Evolutionary conservation across 2,113 vertebrate species (phyloP).

Genomic region (Polypterus bichir): DNA sequence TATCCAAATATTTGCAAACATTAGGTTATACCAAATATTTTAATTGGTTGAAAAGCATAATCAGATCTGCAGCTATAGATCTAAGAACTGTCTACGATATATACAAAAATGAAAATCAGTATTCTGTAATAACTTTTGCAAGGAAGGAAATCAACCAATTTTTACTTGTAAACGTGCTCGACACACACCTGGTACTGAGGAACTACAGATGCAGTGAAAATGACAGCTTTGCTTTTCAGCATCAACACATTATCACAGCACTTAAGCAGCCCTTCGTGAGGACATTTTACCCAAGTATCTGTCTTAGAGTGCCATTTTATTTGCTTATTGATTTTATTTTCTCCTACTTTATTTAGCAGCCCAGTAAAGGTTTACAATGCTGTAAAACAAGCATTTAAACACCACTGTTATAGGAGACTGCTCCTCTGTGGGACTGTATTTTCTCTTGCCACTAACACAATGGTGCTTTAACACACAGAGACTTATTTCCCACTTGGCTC

Average conservation of each 20-base stretch:
- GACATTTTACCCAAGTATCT: constrained; percentile 21
- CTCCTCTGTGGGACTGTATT: constrained; percentile 15
- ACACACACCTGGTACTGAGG: too few species aligned
- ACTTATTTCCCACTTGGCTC: background rate
- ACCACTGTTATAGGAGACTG: constrained; percentile 41
- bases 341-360: constrained; percentile 54
- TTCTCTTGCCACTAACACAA: background rate
- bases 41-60: too few species aligned
- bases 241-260: background rate
- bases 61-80: too few species aligned
- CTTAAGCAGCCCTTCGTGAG: constrained; percentile 18
- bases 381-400: constrained; percentile 57
- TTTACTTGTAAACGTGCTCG: too few species aligned
- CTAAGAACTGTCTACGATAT: too few species aligned
- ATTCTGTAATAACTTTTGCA: too few species aligned
- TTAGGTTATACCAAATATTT: too few species aligned
- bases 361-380: constrained; percentile 63
- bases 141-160: too few species aligned
- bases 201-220: too few species aligned
- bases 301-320: constrained; percentile 38
- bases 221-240: too few species aligned
- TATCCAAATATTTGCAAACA: too few species aligned
- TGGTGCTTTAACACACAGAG: background rate
- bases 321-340: constrained; percentile 40
- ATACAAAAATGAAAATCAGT: too few species aligned